These are phyloP conservation scores for Whitmania pigra DNA, from an alignment of 1,140 invertebrate genomes.

Conservation along the genomic window DNA sequence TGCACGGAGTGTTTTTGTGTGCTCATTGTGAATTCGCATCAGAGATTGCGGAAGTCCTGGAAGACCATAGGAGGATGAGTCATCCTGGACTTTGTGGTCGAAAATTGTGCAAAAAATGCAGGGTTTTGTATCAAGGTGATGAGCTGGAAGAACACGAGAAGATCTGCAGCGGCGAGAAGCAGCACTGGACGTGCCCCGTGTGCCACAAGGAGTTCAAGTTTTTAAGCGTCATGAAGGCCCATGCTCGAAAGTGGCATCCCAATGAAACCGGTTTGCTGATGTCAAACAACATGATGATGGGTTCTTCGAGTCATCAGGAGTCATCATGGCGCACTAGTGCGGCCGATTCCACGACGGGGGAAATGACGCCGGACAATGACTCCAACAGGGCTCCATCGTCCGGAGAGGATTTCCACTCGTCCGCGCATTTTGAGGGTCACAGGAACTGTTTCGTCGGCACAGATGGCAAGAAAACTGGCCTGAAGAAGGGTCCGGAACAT, in stretches of 20 bases:
- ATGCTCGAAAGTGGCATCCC: conserved; percentile 30
- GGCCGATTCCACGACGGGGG: conserved; percentile 17
- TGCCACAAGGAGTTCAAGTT: conserved; percentile 37
- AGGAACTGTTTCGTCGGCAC: background rate
- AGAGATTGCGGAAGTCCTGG: conserved; percentile 5
- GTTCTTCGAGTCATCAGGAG: background rate
- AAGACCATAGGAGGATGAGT: conserved; percentile 16
- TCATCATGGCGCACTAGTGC: background rate
- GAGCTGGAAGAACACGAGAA: conserved; percentile 34
- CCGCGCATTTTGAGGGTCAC: conserved; percentile 27
- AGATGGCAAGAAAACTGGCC: too few relatives aligned
- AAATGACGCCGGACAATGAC: conserved; percentile 14
- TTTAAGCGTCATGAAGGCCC: conserved; percentile 28
- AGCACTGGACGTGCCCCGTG: conserved; percentile 31
- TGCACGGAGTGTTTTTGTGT: conserved; percentile 21
- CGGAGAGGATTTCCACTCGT: conserved; percentile 7
- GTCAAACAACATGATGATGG: conserved; percentile 3
- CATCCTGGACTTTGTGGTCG: conserved; percentile 23
- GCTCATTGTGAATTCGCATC: conserved; percentile 23
- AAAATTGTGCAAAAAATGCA: conserved; percentile 35
- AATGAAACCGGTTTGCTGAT: conserved; percentile 23
- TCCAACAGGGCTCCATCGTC: conserved; percentile 5
- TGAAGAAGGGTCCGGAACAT: too few relatives aligned
- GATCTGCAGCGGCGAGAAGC: conserved; percentile 31
- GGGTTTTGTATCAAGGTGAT: conserved; percentile 32